phyloP scores from a whole-genome alignment of 2,113 vertebrate genomes.

The Maccullochella peelii region DNA sequence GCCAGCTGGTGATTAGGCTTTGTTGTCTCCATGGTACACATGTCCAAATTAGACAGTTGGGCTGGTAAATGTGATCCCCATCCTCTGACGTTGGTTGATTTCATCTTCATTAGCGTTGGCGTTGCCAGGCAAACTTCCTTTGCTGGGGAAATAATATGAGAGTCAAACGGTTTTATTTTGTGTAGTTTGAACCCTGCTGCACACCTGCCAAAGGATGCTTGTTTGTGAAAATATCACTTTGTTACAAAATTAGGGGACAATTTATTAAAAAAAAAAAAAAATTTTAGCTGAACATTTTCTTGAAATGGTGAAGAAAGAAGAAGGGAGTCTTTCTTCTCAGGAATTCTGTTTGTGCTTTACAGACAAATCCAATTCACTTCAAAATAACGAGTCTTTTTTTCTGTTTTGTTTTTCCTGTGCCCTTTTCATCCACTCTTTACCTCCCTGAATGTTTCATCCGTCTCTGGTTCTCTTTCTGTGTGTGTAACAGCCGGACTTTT shows the following conservation, averaged over 20 bases:
- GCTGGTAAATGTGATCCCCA: constrained; percentile 43
- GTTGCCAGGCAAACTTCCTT: constrained; percentile 36
- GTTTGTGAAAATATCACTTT: constrained; percentile 14
- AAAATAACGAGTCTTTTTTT: neutral
- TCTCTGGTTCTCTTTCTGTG: neutral
- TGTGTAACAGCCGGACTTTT: constrained; percentile 12
- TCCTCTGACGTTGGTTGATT: constrained; percentile 37
- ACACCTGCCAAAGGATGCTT: neutral
- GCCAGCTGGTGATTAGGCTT: constrained; percentile 66
- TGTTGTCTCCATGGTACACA: constrained; percentile 52
- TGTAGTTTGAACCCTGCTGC: neutral
- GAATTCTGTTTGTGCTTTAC: neutral
- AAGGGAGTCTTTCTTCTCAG: neutral
- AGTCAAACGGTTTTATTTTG: constrained; percentile 29
- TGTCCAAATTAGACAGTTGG: constrained; percentile 66
- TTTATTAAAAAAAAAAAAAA: too few species aligned
- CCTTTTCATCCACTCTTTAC: constrained; percentile 26
- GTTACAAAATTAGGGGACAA: neutral
- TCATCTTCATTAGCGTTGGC: constrained; percentile 32
- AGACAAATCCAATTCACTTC: neutral
- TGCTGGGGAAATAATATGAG: constrained; percentile 1
- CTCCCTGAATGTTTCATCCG: constrained; percentile 19
- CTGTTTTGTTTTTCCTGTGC: neutral
- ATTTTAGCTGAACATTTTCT: neutral
- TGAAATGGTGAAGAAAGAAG: constrained; percentile 11